phyloP scores from a whole-genome alignment of 2,113 vertebrate genomes.

The Phyllostomus hastatus region DNA sequence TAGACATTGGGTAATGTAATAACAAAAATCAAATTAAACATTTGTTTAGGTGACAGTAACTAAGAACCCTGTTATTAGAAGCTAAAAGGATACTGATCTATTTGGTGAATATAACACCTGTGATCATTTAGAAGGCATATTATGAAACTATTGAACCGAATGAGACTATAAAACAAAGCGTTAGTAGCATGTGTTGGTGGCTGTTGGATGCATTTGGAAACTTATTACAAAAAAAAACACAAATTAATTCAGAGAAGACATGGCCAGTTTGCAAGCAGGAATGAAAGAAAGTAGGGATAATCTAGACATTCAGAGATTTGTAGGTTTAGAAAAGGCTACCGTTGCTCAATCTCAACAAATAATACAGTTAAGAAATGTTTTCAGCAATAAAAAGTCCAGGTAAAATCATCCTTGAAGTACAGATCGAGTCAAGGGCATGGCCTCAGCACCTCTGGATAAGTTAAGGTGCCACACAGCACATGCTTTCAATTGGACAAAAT shows the following conservation, averaged over 20 bases:
- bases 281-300: background rate
- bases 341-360: background rate
- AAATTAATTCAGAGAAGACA: background rate
- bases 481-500: conserved; percentile 7
- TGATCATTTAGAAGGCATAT: background rate
- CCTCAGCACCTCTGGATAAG: conserved; percentile 10
- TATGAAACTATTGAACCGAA: conserved; percentile 10
- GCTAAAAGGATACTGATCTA: background rate
- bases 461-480: background rate
- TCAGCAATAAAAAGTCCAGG: background rate
- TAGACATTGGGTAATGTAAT: background rate
- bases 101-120: background rate
- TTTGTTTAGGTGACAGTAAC: background rate
- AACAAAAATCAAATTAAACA: background rate
- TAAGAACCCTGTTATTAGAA: background rate
- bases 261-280: background rate
- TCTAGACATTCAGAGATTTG: background rate
- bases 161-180: background rate
- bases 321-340: background rate
- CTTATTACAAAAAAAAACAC: background rate
- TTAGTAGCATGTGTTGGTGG: background rate
- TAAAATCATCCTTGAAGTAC: background rate
- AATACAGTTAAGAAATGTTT: conserved; percentile 14
- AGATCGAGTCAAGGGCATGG: background rate
- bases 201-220: background rate